A percentile compares a stretch with the other conserved stretches of the same genome.
These are phyloP conservation scores for Spodoptera picta DNA, from an alignment of 2,888 invertebrate species.

Conservation along the genomic window DNA sequence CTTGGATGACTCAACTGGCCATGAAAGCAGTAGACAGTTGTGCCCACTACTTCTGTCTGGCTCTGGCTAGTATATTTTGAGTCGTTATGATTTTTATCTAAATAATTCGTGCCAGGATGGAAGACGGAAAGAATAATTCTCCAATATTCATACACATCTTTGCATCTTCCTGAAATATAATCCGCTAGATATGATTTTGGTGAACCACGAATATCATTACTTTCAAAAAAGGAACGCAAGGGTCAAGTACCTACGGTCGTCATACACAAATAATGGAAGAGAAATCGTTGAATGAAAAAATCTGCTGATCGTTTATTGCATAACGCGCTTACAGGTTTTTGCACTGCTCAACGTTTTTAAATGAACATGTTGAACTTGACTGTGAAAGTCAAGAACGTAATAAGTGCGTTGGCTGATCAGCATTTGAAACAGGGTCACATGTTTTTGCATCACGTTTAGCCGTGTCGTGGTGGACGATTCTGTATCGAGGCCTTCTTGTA, in stretches of 20 bases:
- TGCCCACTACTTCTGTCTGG: no score
- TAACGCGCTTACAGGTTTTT: slow-evolving; percentile 45
- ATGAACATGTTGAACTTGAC: slow-evolving; percentile 58
- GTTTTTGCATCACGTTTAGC: slow-evolving; percentile 45
- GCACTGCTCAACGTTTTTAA: slow-evolving; percentile 45
- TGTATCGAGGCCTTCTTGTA: slow-evolving; percentile 44
- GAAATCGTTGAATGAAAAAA: slow-evolving; percentile 48
- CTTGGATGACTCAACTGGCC: no score
- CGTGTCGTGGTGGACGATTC: slow-evolving; percentile 18
- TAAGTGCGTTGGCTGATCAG: slow-evolving; percentile 55
- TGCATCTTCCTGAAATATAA: no score
- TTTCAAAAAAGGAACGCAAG: no score
- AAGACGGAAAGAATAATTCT: no score
- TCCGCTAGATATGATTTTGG: no score
- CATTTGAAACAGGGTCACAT: slow-evolving; percentile 55
- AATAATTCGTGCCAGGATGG: no score
- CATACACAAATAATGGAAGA: slow-evolving; percentile 31
- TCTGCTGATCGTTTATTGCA: slow-evolving; percentile 28
- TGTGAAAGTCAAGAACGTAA: slow-evolving; percentile 55
- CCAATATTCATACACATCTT: no score
- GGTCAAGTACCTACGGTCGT: slow-evolving; percentile 4
- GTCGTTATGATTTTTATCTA: no score
- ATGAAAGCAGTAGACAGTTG: no score
- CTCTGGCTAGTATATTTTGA: no score
- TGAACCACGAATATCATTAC: no score